These are phyloP conservation scores for Amphiprion clarkii DNA, from an alignment of 2,797 vertebrate species.

Conservation along the genomic window DNA sequence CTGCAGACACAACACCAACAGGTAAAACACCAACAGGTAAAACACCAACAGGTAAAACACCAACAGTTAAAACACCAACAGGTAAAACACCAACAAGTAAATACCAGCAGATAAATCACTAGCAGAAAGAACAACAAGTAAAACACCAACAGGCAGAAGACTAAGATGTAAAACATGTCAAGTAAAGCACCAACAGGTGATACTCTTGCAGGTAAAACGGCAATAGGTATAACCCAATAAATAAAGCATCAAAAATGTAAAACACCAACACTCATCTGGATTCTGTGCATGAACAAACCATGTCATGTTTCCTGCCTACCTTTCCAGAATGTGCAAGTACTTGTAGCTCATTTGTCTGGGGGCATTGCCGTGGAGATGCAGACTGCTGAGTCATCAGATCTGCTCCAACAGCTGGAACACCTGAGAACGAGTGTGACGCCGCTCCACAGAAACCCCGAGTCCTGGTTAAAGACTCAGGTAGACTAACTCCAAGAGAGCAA, in stretches of 20 bases:
- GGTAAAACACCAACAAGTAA: too few relatives aligned
- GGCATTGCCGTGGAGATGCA: slow-evolving; percentile 83
- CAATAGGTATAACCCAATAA: too few relatives aligned
- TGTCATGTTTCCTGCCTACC: background rate
- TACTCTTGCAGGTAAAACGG: too few relatives aligned
- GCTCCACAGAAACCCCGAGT: background rate
- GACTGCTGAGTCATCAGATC: background rate
- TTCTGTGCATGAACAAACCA: background rate
- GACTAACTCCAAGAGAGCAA: background rate
- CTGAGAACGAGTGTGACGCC: background rate
- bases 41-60: too few relatives aligned
- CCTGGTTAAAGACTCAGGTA: slow-evolving; percentile 35
- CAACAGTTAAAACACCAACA: too few relatives aligned
- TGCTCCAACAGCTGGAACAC: slow-evolving; percentile 40
- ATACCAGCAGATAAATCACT: too few relatives aligned
- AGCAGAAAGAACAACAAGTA: too few relatives aligned
- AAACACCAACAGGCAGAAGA: too few relatives aligned
- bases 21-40: background rate
- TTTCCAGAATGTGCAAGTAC: slow-evolving; percentile 74
- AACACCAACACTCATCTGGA: background rate
- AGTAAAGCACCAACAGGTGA: too few relatives aligned
- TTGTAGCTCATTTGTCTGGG: slow-evolving; percentile 78
- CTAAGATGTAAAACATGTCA: too few relatives aligned
- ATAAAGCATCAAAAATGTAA: background rate
- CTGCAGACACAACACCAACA: slow-evolving; percentile 37